Percentiles rank a stretch among this genome's conserved stretches.
These are phyloP conservation scores for Acrobasis consociella DNA, from an alignment of 2,888 invertebrate species.

Conservation along the genomic window DNA sequence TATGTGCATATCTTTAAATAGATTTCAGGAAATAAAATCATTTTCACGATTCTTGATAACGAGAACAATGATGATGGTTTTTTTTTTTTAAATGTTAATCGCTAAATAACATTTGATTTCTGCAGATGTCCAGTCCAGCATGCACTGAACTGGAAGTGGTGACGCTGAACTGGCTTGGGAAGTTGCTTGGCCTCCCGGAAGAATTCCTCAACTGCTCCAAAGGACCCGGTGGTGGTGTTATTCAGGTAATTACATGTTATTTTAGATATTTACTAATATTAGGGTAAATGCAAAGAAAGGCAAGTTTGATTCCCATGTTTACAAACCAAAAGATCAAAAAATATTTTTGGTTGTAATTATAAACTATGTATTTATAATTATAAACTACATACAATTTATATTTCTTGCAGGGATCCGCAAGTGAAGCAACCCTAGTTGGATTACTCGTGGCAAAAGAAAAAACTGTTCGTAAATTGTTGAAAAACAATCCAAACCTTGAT, in stretches of 20 bases:
- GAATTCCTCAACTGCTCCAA: conserved; percentile 90
- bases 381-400: too few relatives aligned
- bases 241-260: conserved; percentile 84
- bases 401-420: conserved; percentile 90
- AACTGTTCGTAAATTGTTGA: conserved; percentile 81
- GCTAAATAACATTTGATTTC: conserved; percentile 29
- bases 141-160: conserved; percentile 96
- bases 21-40: too few relatives aligned
- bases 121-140: conserved; percentile 90
- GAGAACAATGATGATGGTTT: too few relatives aligned
- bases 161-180: conserved; percentile 97
- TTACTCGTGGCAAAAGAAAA: conserved; percentile 90
- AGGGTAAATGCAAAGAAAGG: too few relatives aligned
- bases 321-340: too few relatives aligned
- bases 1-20: too few relatives aligned
- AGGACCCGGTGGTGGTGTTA: conserved; percentile 92
- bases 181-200: conserved; percentile 90
- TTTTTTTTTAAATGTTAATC: too few relatives aligned
- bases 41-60: too few relatives aligned
- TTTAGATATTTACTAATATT: too few relatives aligned
- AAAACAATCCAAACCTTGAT: conserved; percentile 82
- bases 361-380: too few relatives aligned
- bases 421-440: conserved; percentile 93
- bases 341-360: too few relatives aligned
- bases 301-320: too few relatives aligned